Base-by-base conservation (phyloP, 2,113 vertebrate genomes). In the Oncorhynchus tshawytscha region DNA sequence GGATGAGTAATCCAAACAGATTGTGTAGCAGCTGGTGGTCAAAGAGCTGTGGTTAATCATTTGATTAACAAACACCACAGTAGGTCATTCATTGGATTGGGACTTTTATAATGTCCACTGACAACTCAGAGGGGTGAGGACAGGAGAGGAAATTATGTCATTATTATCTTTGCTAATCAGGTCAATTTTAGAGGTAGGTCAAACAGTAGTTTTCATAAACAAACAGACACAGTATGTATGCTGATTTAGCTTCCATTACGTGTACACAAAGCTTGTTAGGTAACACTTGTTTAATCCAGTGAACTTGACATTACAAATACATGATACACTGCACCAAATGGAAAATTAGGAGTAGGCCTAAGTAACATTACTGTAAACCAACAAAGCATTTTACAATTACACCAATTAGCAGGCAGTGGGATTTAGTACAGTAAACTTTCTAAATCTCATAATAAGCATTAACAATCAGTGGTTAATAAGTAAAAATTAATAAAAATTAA, bases 1-100 rank as follows among this genome's bases (percentile, higher is more conserved):
- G 59, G 57, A 62, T 75, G 59, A 34, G 45, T 49, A 4, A 5
- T 70, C 60, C 62, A 60, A 78, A 48, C 76, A 57, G 64, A 67
- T 60, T 71, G 75, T 59, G 29, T 24, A 57, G 24, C 80, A 78
- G 62, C 59, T 74, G 75, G 80, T 71, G 59, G 16, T 20, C 71
- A 48, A 31, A 71, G 9, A 48, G 57, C 67, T 70, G 34, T 34
- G 34, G 34, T 34, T 34, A 34, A 34, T 34, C 34, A 71, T 57
- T 57, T 66, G 22, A 24, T 49, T 57, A 24, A 45, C n/a, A 59
- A 25, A 22, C n/a, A 18, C 34, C 15, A 29, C 27, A 72, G 65
- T 70, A 45, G 25, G 27, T 25, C 29, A 16, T 16, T 12, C 9
- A 9, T 18, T 15, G 16, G 3, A 31, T 24, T 34, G 13, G 13